Conservation (phyloP, 2,888 invertebrate species). For the Polymixis flavicincta region DNA sequence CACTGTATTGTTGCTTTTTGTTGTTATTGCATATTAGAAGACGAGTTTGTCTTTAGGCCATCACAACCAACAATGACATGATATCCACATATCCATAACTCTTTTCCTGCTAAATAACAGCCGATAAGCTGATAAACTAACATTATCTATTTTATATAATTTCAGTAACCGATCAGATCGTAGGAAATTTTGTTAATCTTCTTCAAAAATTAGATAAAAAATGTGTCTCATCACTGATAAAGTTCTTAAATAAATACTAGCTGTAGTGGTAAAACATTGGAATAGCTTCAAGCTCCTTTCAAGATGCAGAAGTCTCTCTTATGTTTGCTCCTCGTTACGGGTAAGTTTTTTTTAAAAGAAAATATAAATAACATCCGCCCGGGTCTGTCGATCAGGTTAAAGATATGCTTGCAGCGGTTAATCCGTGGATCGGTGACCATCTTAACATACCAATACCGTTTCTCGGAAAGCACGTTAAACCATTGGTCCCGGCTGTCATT, state of each 20-base stretch:
- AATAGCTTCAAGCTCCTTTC: conserved; percentile 1
- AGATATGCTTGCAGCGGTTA: too few species aligned
- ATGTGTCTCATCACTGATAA: conserved; percentile 26
- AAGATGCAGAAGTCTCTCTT: conserved; percentile 51
- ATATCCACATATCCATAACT: background rate
- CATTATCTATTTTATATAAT: conserved; percentile 14
- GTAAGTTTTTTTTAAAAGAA: conserved; percentile 43
- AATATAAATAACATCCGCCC: too few species aligned
- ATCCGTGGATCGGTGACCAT: too few species aligned
- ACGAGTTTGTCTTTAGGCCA: background rate
- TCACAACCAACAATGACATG: background rate
- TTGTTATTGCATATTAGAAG: background rate
- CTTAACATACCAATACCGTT: too few species aligned
- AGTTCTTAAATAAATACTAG: conserved; percentile 33
- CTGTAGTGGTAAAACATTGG: background rate
- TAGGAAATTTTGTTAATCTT: background rate
- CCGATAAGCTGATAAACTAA: conserved; percentile 20
- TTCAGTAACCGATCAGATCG: conserved; percentile 9
- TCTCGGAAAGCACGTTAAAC: too few species aligned
- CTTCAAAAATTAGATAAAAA: conserved; percentile 15
- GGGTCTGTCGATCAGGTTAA: too few species aligned
- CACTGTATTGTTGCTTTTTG: background rate
- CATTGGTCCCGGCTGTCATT: too few species aligned
- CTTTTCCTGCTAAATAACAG: background rate
- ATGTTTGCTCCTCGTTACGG: conserved; percentile 45